Evolutionary conservation across 2,113 vertebrate genomes (phyloP).

Genomic region (Etia nguti): DNA sequence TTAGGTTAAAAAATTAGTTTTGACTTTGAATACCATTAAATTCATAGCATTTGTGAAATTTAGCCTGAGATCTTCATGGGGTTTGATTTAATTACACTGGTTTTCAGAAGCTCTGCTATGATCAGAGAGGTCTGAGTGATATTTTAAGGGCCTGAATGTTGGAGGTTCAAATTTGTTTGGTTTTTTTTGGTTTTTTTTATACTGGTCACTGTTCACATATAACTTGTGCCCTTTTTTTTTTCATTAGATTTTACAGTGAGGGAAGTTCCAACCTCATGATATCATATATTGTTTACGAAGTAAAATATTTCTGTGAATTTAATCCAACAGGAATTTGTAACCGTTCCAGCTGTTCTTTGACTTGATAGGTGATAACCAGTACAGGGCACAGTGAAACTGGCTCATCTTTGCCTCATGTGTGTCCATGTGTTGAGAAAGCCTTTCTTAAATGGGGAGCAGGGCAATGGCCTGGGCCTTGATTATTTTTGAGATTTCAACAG

Average conservation of each 20-base stretch:
- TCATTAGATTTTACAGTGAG: not conserved
- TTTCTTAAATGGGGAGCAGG: not conserved
- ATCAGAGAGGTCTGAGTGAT: not conserved
- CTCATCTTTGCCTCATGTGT: not conserved
- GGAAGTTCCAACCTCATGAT: not conserved
- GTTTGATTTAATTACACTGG: not conserved
- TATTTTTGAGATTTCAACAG: not conserved
- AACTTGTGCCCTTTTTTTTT: not conserved
- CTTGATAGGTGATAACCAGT: not conserved
- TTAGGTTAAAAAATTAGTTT: not conserved
- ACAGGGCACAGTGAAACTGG: not conserved
- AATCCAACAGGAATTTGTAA: not conserved
- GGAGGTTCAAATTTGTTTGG: not conserved
- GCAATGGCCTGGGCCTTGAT: not conserved
- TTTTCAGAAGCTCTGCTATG: not conserved
- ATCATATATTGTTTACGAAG: not conserved
- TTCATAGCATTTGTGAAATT: not conserved
- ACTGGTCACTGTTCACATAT: not conserved
- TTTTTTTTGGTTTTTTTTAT: not conserved
- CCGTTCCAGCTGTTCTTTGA: not conserved
- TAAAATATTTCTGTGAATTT: not conserved
- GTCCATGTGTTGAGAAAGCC: not conserved
- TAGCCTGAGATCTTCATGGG: not conserved
- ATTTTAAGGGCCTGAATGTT: not conserved
- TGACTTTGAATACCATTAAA: not conserved